Base-by-base conservation (phyloP, 1,140 invertebrate species). In the Panagrolaimus sp. region DNA sequence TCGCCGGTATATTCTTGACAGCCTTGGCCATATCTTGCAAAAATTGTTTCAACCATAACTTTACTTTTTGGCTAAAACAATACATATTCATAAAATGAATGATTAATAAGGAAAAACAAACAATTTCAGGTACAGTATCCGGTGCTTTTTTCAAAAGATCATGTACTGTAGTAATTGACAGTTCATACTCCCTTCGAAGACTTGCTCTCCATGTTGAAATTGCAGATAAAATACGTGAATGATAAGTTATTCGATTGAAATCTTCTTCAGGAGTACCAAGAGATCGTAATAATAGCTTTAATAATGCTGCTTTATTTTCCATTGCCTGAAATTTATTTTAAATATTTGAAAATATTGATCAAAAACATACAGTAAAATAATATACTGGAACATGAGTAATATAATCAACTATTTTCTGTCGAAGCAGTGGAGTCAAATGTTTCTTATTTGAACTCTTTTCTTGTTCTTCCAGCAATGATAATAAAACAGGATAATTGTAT, bases 401-500 rank as follows among this genome's bases (percentile, higher is more conserved):
- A 81, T 98, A 98, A 38, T 38, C 31, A 38, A 38, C 31, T 4
- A 38, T 38, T 38, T 38, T 38, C 83, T 91, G 91, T 70, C 92
- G 90, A 85, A 98, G 96, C 65, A 91, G 90, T 57, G 88, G 87
- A 77, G 91, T 88, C 90, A 92, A 93, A 84, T 95, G 96, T 79
- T 91, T 88, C 69, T 92, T 88, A 82, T 94, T 92, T 38, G 92
- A 88, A 83, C 89, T 89, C 81, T 96, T 92, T 45, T 78, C 79
- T 9, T 97, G 84, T 80, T 98, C 93, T 83, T 97, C 85, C 9
- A 98, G 84, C 7, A 99, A 84, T 9, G 93, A 92, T 73, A 98
- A 84, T 11, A 98, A 85, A 7, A 93, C 90, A 9, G 95, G 95
- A 86, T 98, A 99, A 85, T 99, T 98, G 84, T 98, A 98, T 43